Evolutionary conservation across 1,140 invertebrate species (phyloP).

Genomic region (Pseudomyrmex concolor): DNA sequence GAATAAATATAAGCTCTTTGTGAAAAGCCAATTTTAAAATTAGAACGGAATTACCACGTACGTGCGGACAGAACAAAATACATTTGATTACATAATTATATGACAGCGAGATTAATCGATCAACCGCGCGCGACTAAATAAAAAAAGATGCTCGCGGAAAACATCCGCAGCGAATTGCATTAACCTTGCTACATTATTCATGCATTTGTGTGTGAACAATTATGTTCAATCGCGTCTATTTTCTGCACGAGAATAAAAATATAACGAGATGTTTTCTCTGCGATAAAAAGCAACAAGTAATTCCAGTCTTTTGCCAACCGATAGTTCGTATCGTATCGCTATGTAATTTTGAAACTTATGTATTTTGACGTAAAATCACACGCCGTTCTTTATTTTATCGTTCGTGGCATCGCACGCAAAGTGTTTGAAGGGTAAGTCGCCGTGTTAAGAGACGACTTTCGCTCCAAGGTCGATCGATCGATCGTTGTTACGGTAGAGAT

Average conservation of each 20-base stretch:
- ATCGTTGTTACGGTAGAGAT: conserved; percentile 36
- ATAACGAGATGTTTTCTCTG: not conserved
- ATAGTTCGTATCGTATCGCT: conserved; percentile 7
- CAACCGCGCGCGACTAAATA: conserved; percentile 4
- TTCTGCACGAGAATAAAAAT: not conserved
- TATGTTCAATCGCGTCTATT: not conserved
- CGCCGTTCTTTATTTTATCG: not conserved
- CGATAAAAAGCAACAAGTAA: conserved; percentile 10
- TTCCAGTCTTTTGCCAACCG: not conserved
- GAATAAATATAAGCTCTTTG: too few species aligned
- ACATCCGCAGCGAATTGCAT: not conserved
- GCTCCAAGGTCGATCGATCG: conserved; percentile 66
- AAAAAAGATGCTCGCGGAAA: not conserved
- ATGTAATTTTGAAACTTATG: conserved; percentile 3
- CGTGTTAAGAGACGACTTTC: conserved; percentile 18
- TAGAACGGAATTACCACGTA: not conserved
- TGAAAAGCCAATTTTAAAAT: not conserved
- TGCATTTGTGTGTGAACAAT: conserved; percentile 13
- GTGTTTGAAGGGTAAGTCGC: not conserved
- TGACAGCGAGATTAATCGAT: conserved; percentile 11
- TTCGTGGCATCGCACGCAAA: not conserved
- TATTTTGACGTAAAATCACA: not conserved
- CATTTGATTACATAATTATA: conserved; percentile 19
- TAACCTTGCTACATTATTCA: not conserved
- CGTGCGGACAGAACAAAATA: not conserved